Evolutionary conservation across 1,140 invertebrate genomes (phyloP), one percentile per base, ranked within the genome.

Genomic region (Adoxophyes honmai): DNA sequence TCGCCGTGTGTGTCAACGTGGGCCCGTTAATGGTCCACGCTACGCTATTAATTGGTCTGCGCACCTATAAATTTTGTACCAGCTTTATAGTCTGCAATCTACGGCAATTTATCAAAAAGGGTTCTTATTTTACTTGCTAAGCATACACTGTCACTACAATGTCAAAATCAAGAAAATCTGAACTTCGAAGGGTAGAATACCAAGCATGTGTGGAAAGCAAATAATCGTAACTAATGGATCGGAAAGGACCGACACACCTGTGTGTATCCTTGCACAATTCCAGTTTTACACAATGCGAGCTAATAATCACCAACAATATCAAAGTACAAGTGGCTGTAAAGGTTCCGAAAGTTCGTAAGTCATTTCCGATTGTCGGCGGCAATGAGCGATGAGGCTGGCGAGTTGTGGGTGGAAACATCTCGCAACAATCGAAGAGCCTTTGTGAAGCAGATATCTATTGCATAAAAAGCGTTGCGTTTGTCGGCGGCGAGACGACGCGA

Each of bases 321-420:
- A 57, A 62, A 66, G 34, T 60, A 79, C 80, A 83, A 81, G 79
- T 84, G 74, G 55, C 55, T 80, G 70, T 48, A 81, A 78, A 80
- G 77, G 76, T 86, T 82, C 81, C 80, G 85, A 84, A 73, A 68
- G 66, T 72, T 70, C 68, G 64, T 75, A 62, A 81, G 70, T 85
- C 78, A 75, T 84, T 80, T 88, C 85, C 85, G 82, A 86, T 81
- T 82, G 82, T 80, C 67, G 63, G 66, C 79, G 63, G 65, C 81
- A 79, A 83, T 88, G 79, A 86, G 60, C 76, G 78, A 86, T 84
- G 81, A 83, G 70, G 55, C 57, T 60, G 64, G 62, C 67, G 72
- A 75, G 65, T 77, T 85, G 82, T 86, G 86, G 83, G 86, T 88
- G 83, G 81, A 86, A 85, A 86, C 86, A 86, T 88, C 64, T 75